Evolutionary conservation across 1,140 invertebrate genomes (phyloP), one percentile per base, ranked within the genome.

Genomic region (Rhysida immarginata): DNA sequence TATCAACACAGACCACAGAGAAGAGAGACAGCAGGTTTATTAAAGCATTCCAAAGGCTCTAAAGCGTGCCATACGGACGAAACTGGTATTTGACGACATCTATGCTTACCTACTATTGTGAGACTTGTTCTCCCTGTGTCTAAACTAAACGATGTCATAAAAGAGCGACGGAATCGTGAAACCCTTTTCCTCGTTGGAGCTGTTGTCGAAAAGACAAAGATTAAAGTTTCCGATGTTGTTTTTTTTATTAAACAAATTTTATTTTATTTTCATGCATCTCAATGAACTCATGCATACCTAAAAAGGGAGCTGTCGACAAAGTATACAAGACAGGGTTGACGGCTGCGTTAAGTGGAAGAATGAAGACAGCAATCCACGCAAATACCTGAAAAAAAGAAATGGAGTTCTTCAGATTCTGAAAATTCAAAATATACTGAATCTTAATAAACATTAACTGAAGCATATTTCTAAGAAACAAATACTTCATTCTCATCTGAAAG

Each of bases 291-390:
- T 52, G 46, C 46, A 54, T 59, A 23, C 53, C 55, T 18, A 62
- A 59, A 55, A 69, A 69, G 8, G 67, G 66, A 1, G 66, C 63
- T 2, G 70, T 71, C 1, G 74, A 75, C 2, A 78, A 61, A 0
- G 77, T 78, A 63, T 78, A 78, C 5, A 78, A 65, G 0, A 78
- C 66, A 0, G 77, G 77, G 61, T 78, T 78, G 24, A 78, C 64
- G 23, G 77, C 77, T 0, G 76, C 75, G 62, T 78, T 78, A 24
- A 78, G 62, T 0, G 77, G 77, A 20, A 78, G 62, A 0, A 78
- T 65, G 61, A 78, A 78, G 2, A 78, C 77, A 2, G 77, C 77
- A 2, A 78, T 70, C 77, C 77, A 78, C 0, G 76, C 75, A 60
- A 69, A 75, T 2, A 73, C 70, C 67, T 73, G n/a, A n/a, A n/a